phyloP scores from a whole-genome alignment of 1,140 invertebrate genomes.

The Zaprionus ornatus region DNA sequence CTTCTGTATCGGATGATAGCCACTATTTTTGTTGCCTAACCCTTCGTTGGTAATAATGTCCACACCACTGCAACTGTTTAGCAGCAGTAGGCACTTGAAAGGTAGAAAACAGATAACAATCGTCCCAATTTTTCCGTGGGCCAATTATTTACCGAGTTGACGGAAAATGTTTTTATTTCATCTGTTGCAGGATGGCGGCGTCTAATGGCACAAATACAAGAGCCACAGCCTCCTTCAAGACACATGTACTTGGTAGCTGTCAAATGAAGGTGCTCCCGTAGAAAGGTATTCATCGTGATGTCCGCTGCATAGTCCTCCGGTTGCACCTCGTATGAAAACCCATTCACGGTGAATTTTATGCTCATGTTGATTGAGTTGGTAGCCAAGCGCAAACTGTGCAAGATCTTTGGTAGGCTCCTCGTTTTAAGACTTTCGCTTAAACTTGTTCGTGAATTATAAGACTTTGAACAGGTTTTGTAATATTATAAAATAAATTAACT shows the following conservation, averaged over 20 bases:
- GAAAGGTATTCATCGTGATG: slow-evolving; percentile 88
- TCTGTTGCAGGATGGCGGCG: slow-evolving; percentile 85
- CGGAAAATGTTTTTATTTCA: slow-evolving; percentile 86
- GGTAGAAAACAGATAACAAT: background rate
- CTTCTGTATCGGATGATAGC: slow-evolving; percentile 89
- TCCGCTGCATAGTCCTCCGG: slow-evolving; percentile 69
- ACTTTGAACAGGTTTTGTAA: slow-evolving; percentile 40
- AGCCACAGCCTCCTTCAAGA: slow-evolving; percentile 92
- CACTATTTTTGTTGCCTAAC: slow-evolving; percentile 87
- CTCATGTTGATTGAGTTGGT: slow-evolving; percentile 48
- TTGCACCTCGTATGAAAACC: slow-evolving; percentile 60
- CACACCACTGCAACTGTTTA: slow-evolving; percentile 89
- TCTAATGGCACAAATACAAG: slow-evolving; percentile 89
- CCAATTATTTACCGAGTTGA: slow-evolving; percentile 88
- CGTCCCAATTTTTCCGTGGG: background rate
- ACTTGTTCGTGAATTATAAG: slow-evolving; percentile 49
- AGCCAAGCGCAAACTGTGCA: slow-evolving; percentile 46
- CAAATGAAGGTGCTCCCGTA: slow-evolving; percentile 87
- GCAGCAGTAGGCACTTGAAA: slow-evolving; percentile 87
- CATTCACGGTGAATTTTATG: slow-evolving; percentile 68
- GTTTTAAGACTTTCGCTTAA: slow-evolving; percentile 48
- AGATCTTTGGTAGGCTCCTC: slow-evolving; percentile 2
- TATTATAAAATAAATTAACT: background rate
- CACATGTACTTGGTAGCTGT: slow-evolving; percentile 93
- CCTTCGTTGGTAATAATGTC: slow-evolving; percentile 92